Evolutionary conservation across 2,888 invertebrate genomes (phyloP).

Genomic region (Epistrophe eligans): DNA sequence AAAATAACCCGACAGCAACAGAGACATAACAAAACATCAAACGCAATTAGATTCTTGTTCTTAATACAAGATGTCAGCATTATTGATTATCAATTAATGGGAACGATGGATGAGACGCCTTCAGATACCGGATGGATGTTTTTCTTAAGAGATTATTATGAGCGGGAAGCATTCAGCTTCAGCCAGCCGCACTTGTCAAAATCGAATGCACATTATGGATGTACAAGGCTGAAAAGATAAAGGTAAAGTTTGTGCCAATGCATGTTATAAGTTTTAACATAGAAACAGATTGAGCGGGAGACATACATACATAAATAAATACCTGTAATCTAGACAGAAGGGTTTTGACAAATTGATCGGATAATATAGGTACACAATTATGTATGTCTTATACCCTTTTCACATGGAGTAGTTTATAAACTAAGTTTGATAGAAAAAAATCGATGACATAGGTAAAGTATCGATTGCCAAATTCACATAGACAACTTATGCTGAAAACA

Average conservation of each 20-base stretch:
- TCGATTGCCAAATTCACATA: too few species aligned
- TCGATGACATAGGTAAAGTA: too few species aligned
- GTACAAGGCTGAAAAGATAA: slow-evolving; percentile 26
- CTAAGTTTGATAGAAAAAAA: too few species aligned
- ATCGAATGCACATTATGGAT: slow-evolving; percentile 31
- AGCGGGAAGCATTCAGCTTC: too few species aligned
- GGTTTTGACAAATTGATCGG: slow-evolving; percentile 59
- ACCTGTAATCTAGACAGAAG: slow-evolving; percentile 30
- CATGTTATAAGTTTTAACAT: slow-evolving; percentile 58
- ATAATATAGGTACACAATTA: not conserved
- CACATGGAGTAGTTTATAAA: too few species aligned
- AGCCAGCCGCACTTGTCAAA: slow-evolving; percentile 46
- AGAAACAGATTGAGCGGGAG: slow-evolving; percentile 23
- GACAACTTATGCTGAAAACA: too few species aligned
- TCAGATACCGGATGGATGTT: slow-evolving; percentile 50
- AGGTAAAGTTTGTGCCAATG: slow-evolving; percentile 62
- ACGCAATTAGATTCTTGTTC: slow-evolving; percentile 74
- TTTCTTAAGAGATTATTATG: not conserved
- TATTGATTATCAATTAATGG: slow-evolving; percentile 75
- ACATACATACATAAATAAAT: slow-evolving; percentile 12
- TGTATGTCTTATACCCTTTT: too few species aligned
- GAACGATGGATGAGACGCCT: slow-evolving; percentile 70
- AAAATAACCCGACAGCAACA: not conserved
- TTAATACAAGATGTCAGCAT: slow-evolving; percentile 74
- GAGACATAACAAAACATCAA: slow-evolving; percentile 46